A percentile compares a stretch with the other conserved stretches of the same genome.
Conservation (phyloP, 2,888 invertebrate species). For the Polydrusus cervinus region DNA sequence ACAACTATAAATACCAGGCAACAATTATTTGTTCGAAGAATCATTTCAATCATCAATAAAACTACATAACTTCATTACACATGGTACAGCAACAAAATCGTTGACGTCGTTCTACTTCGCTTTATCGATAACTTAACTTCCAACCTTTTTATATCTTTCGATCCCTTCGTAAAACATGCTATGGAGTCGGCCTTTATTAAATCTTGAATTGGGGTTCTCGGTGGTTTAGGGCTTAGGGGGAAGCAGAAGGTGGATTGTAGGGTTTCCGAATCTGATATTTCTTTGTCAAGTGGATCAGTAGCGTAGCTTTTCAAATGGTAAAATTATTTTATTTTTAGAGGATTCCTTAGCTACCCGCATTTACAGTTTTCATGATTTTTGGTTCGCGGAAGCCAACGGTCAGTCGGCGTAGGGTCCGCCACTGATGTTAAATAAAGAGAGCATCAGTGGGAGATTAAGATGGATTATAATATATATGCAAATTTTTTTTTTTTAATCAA, state of each 20-base stretch:
- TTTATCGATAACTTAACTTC: conserved; percentile 42
- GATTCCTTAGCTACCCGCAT: no score
- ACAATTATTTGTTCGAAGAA: no score
- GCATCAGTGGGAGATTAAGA: no score
- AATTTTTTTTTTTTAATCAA: no score
- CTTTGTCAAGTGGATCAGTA: conserved; percentile 32
- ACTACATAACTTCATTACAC: conserved; percentile 26
- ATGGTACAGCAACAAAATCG: conserved; percentile 30
- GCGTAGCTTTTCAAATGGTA: not conserved
- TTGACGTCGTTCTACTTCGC: conserved; percentile 28
- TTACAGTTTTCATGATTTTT: no score
- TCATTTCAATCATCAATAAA: no score
- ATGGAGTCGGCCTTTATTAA: conserved; percentile 40
- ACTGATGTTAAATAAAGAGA: no score
- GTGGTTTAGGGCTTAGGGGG: conserved; percentile 26
- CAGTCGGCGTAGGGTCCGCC: no score
- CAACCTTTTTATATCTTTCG: conserved; percentile 18
- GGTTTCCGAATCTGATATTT: conserved; percentile 13
- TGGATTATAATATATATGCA: no score
- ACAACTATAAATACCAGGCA: no score
- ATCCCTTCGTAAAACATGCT: conserved; percentile 34
- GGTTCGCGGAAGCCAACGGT: no score
- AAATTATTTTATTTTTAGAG: not conserved
- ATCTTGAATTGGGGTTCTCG: conserved; percentile 43
- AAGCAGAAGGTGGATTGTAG: conserved; percentile 1